Evolutionary conservation across 1,140 invertebrate species (phyloP), one percentile per base, ranked within the genome.

Genomic region (Meloidogyne exigua): DNA sequence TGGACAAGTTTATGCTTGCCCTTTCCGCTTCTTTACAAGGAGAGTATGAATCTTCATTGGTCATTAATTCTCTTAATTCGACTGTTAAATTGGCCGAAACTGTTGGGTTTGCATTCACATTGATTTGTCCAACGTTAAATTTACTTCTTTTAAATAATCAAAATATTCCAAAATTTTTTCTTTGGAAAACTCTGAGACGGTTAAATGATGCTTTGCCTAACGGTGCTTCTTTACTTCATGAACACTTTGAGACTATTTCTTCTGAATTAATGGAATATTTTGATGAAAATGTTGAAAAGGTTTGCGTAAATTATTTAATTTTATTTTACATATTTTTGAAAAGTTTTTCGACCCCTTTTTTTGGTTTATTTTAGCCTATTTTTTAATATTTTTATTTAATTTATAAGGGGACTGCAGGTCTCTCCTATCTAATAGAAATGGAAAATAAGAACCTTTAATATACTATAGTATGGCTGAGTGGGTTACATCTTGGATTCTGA

Each of bases 161-260:
- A 32, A 32, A 64, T n/a, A 25, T 73, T 73, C 28, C 72, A 57
- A 65, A 73, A 32, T 15, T 9, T 64, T 12, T 73, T 12, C 44
- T 44, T 25, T 28, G 62, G 62, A 36, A 64, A 65, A 26, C 44
- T 26, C 10, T 73, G 21, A 65, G 11, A 15, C 42, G 44, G 7
- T 36, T 73, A 21, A 73, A 64, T 39, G 36, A 42, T 11, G 10
- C 18, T 7, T 57, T 64, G 49, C 72, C 65, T 26, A 36, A 62
- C n/a, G 57, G 62, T 21, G 62, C 72, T 57, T 73, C 72, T 21
- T 23, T 62, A 10, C 7, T 64, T 4, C 42, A 73, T 32, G 72
- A 73, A 73, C 57, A 62, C 62, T 73, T 64, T 36, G 12, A 26
- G 15, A 23, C 4, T 57, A 44, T 57, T 9, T 57, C 5, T 57